Conservation (phyloP, 23 tunicate genomes). For the Botrylloides violaceus region DNA sequence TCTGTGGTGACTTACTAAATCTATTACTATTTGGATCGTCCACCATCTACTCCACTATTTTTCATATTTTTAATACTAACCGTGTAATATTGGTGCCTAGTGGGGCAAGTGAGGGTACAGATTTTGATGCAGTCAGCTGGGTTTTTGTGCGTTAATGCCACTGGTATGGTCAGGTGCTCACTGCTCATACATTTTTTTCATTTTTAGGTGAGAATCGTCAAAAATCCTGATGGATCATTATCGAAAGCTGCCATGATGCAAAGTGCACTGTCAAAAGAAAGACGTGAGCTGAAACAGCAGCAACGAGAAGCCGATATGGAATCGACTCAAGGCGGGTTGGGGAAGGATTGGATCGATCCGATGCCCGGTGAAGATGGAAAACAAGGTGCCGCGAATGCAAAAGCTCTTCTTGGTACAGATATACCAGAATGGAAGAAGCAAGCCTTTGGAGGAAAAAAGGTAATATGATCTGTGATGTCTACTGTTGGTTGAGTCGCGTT, state of each 20-base stretch:
- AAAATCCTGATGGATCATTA: constrained; percentile 97
- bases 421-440: constrained; percentile 97
- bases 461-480: too few species aligned
- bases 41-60: too few species aligned
- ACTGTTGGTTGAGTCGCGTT: too few species aligned
- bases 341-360: constrained; percentile 90
- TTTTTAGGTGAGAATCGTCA: constrained; percentile 72
- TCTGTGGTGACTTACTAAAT: too few species aligned
- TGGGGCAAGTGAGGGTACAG: too few species aligned
- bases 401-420: constrained; percentile 36
- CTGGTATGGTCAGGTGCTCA: too few species aligned
- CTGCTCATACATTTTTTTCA: background rate
- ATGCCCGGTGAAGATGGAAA: constrained; percentile 51
- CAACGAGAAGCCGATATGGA: constrained; percentile 85
- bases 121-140: too few species aligned
- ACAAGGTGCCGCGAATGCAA: constrained; percentile 24
- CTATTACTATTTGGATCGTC: too few species aligned
- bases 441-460: constrained; percentile 82
- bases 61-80: too few species aligned
- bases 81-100: too few species aligned
- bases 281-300: constrained; percentile 84
- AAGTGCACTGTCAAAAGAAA: constrained; percentile 81
- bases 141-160: too few species aligned
- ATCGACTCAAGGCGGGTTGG: constrained; percentile 28
- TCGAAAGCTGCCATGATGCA: constrained; percentile 99